These are phyloP conservation scores for Sterrhoptilus dennistouni DNA, from an alignment of 2,113 vertebrate genomes.

Conservation along the genomic window DNA sequence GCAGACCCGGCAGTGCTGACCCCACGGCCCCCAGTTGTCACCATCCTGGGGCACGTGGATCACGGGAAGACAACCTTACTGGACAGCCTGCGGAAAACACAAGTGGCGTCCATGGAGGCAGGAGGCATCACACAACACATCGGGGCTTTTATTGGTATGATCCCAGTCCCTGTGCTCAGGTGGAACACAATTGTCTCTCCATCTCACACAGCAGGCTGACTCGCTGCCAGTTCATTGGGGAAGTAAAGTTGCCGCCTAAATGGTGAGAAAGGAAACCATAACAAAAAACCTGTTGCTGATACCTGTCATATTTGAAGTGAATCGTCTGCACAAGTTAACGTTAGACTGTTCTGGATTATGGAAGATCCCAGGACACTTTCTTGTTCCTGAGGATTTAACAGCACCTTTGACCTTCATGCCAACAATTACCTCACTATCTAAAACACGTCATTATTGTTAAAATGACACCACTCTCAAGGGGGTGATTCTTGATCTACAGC, in stretches of 20 bases:
- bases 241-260: neutral
- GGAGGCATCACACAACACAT: conserved; percentile 91
- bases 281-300: neutral
- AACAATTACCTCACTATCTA: neutral
- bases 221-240: neutral
- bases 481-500: neutral
- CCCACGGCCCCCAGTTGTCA: conserved; percentile 86
- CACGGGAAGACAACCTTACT: conserved; percentile 95
- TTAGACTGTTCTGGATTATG: neutral
- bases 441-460: neutral
- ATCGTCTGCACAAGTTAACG: neutral
- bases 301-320: neutral
- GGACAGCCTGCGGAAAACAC: conserved; percentile 89
- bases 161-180: accelerated
- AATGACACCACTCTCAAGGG: neutral
- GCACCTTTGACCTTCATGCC: neutral
- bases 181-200: neutral
- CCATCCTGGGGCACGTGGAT: conserved; percentile 97
- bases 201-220: neutral
- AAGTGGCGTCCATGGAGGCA: conserved; percentile 83
- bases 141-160: conserved; percentile 86
- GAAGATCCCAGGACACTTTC: neutral
- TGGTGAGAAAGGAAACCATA: neutral
- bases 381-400: neutral
- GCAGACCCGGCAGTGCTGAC: conserved; percentile 79